phyloP scores from a whole-genome alignment of 2,797 vertebrate species.

The Rhinella marina region DNA sequence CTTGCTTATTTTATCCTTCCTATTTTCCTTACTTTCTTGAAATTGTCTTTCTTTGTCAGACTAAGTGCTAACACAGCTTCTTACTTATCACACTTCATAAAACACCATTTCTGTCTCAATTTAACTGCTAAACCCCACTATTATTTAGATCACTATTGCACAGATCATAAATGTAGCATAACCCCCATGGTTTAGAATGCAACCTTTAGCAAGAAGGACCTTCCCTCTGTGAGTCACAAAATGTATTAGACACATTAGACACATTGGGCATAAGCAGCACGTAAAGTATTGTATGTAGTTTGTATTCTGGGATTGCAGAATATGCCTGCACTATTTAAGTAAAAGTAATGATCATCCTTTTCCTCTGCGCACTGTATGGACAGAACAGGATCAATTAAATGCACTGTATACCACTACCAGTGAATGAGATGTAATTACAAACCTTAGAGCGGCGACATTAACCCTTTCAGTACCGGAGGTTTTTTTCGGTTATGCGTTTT shows the following conservation, averaged over 20 bases:
- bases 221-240: not conserved
- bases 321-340: not conserved
- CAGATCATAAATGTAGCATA: no score
- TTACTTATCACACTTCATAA: not conserved
- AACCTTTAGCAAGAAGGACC: not conserved
- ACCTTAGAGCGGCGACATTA: no score
- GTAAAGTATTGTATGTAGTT: not conserved
- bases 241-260: no score
- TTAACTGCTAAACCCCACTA: no score
- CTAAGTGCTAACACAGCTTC: not conserved
- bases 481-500: no score
- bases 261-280: no score
- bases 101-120: not conserved
- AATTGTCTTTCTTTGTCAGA: not conserved
- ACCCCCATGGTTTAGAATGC: not conserved
- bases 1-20: no score
- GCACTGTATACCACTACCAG: not conserved
- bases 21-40: not conserved
- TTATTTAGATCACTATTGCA: no score
- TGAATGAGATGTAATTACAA: not conserved
- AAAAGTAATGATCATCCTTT: not conserved
- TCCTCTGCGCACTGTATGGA: not conserved
- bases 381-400: not conserved
- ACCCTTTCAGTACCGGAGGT: no score
- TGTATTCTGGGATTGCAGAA: not conserved